Percentiles rank a stretch among this genome's conserved stretches.
These are phyloP conservation scores for Capreolus pygargus DNA, from an alignment of 2,113 vertebrate species.

Conservation along the genomic window DNA sequence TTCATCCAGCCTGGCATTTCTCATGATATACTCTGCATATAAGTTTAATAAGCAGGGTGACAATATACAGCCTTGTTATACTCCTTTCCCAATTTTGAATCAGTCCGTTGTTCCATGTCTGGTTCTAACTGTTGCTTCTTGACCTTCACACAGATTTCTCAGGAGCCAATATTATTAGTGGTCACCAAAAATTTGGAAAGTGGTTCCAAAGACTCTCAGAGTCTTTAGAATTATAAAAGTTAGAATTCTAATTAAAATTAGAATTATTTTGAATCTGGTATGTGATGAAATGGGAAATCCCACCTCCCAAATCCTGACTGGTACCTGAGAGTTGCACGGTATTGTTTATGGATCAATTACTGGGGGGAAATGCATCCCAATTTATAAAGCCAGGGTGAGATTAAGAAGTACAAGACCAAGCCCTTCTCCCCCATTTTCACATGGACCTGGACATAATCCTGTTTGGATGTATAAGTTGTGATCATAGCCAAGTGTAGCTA, in stretches of 20 bases:
- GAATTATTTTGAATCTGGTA: neutral
- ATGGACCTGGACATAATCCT: neutral
- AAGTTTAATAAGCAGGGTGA: neutral
- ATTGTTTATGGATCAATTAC: neutral
- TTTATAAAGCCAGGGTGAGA: neutral
- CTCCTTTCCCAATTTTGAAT: neutral
- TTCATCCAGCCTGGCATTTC: neutral
- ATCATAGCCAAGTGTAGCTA: neutral
- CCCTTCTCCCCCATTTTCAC: neutral
- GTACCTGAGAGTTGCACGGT: neutral
- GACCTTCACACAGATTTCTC: neutral
- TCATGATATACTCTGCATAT: neutral
- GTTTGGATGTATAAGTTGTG: neutral
- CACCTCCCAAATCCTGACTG: neutral
- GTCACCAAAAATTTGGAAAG: neutral
- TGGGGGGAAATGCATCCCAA: neutral
- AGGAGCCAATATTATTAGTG: neutral
- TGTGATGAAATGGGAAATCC: neutral
- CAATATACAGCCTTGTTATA: neutral
- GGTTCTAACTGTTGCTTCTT: neutral
- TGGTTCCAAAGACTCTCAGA: neutral
- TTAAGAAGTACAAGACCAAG: neutral
- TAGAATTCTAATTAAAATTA: neutral
- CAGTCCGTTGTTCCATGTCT: neutral
- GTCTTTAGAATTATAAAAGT: neutral